A percentile compares a stretch with the other conserved stretches of the same genome.
These are phyloP conservation scores for Callimorpha dominula DNA, from an alignment of 2,888 invertebrate genomes.

Conservation along the genomic window DNA sequence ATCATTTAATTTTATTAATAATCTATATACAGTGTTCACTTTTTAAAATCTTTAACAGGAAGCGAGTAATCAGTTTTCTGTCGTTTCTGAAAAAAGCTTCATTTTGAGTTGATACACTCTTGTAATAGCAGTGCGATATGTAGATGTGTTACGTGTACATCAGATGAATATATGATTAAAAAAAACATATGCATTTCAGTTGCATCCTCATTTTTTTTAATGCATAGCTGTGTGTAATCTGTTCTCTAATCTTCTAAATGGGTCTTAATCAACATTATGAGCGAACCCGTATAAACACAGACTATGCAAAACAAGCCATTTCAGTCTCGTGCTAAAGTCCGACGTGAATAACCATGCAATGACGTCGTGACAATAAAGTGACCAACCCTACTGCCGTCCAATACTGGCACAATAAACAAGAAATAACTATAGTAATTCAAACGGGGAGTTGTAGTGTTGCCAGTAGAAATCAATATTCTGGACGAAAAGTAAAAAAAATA, in stretches of 20 bases:
- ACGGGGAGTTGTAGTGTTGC: slow-evolving; percentile 35
- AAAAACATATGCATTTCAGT: too few species aligned
- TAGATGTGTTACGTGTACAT: too few species aligned
- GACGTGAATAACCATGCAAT: slow-evolving; percentile 39
- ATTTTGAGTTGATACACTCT: too few species aligned
- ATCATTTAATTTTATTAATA: too few species aligned
- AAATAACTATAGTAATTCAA: slow-evolving; percentile 54
- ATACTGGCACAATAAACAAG: slow-evolving; percentile 47
- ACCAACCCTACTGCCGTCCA: slow-evolving; percentile 52
- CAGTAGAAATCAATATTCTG: not conserved
- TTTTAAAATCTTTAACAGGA: too few species aligned
- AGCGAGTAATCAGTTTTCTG: too few species aligned
- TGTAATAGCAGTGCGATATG: too few species aligned
- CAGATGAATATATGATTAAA: too few species aligned
- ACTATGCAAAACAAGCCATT: slow-evolving; percentile 25
- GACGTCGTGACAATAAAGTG: slow-evolving; percentile 53
- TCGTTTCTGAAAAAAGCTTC: too few species aligned
- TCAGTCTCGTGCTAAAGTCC: slow-evolving; percentile 31
- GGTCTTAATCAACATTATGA: not conserved
- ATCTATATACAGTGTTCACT: too few species aligned
- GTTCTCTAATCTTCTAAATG: not conserved
- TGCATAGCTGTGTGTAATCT: too few species aligned
- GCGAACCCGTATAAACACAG: not conserved
- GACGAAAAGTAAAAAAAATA: not conserved
- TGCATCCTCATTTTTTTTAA: too few species aligned